These are phyloP conservation scores for Portevinia maculata DNA, from an alignment of 2,888 invertebrate genomes.

Conservation along the genomic window DNA sequence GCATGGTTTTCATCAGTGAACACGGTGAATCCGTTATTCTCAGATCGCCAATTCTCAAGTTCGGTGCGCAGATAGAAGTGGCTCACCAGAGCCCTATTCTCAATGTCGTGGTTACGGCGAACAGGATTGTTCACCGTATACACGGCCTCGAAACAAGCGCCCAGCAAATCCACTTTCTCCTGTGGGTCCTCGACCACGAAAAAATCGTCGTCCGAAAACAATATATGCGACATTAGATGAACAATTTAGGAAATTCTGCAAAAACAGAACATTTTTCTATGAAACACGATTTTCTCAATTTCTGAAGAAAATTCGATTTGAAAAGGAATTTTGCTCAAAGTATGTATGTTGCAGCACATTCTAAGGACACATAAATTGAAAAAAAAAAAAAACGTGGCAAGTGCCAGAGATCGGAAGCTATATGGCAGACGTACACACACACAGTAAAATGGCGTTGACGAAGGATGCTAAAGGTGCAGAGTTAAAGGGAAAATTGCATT, in stretches of 20 bases:
- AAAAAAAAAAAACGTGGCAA: neutral
- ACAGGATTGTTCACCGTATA: too few species aligned
- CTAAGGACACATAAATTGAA: neutral
- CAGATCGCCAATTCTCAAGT: too few species aligned
- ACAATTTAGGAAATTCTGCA: neutral
- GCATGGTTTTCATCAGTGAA: too few species aligned
- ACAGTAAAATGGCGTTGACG: neutral
- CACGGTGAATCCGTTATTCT: too few species aligned
- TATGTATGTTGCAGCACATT: neutral
- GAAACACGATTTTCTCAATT: constrained; percentile 2
- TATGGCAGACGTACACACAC: neutral
- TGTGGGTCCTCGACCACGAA: too few species aligned
- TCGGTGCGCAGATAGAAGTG: too few species aligned
- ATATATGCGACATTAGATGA: neutral
- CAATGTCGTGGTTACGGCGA: too few species aligned
- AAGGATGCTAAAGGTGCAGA: constrained; percentile 6
- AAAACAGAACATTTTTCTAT: neutral
- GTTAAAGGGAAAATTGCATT: constrained; percentile 32
- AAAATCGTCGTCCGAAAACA: too few species aligned
- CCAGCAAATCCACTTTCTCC: too few species aligned
- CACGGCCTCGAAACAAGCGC: too few species aligned
- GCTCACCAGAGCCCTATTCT: too few species aligned
- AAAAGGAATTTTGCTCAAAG: neutral
- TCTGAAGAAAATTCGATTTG: constrained; percentile 9
- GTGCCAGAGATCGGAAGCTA: neutral